A percentile compares a stretch with the other conserved stretches of the same genome.
Evolutionary conservation across 2,797 vertebrate species (phyloP).

Genomic region (Coreius guichenoti): DNA sequence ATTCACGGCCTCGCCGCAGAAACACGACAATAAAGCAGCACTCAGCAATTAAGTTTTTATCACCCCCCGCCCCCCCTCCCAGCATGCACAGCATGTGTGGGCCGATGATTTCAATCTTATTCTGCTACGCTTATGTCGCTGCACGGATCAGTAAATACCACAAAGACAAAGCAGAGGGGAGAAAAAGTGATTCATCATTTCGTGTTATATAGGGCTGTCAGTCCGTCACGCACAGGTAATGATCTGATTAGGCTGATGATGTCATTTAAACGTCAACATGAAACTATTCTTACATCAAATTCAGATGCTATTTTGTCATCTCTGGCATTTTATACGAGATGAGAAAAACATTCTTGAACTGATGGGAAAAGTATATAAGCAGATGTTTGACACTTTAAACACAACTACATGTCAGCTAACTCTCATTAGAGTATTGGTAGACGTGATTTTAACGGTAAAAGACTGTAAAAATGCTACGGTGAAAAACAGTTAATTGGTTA

Average conservation of each 20-base stretch:
- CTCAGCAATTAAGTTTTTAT: constrained; percentile 53
- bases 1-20: constrained; percentile 49
- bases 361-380: neutral
- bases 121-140: neutral
- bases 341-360: neutral
- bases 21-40: constrained; percentile 52
- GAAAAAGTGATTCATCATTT: neutral
- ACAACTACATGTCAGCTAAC: neutral
- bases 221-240: constrained; percentile 3
- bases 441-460: too few relatives aligned
- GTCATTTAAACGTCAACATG: neutral
- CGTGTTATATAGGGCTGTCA: neutral
- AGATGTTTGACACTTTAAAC: neutral
- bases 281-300: neutral
- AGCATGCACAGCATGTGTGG: constrained; percentile 35
- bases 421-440: neutral
- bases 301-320: neutral
- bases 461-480: too few relatives aligned
- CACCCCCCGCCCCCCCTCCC: constrained; percentile 18
- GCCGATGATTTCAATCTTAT: constrained; percentile 32
- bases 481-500: too few relatives aligned
- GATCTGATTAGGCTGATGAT: constrained; percentile 4
- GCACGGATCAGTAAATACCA: constrained; percentile 14
- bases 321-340: neutral
- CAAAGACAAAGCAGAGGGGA: neutral